Percentiles rank a stretch among this genome's conserved stretches.
Conservation (phyloP, 1,140 invertebrate genomes). For the Drosophila azteca region DNA sequence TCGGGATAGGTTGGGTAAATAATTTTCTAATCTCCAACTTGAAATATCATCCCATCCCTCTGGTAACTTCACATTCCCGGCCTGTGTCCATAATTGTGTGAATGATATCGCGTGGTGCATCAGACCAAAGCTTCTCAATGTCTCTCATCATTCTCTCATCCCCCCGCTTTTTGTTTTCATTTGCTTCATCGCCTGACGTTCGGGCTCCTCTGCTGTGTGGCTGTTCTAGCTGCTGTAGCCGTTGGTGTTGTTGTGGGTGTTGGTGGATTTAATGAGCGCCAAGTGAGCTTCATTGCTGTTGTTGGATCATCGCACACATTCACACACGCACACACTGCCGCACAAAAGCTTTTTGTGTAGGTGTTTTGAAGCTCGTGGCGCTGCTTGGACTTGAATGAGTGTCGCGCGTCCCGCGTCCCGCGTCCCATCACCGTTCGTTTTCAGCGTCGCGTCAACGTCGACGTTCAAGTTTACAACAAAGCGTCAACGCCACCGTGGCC, state of each 20-base stretch:
- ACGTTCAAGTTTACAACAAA: constrained; percentile 12
- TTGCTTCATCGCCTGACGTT: constrained; percentile 10
- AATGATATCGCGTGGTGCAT: constrained; percentile 14
- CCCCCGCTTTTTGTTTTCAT: constrained; percentile 8
- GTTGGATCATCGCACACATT: constrained; percentile 53
- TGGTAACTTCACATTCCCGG: too few species aligned
- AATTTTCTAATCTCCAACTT: too few species aligned
- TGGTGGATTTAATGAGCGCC: constrained; percentile 49
- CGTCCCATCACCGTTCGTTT: constrained; percentile 5
- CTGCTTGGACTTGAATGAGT: constrained; percentile 1
- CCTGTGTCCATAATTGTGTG: neutral
- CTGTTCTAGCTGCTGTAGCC: neutral
- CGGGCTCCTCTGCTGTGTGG: too few species aligned
- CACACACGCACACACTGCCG: constrained; percentile 7
- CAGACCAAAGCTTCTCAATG: neutral
- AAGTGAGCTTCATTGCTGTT: constrained; percentile 60
- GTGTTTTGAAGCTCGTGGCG: constrained; percentile 23
- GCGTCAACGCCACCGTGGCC: neutral
- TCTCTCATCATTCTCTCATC: neutral
- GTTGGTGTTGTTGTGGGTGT: constrained; percentile 25
- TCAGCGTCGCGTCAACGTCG: constrained; percentile 32
- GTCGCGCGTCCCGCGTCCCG: too few species aligned
- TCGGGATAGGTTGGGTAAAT: neutral
- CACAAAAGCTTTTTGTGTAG: constrained; percentile 5
- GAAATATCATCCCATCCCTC: too few species aligned